Percentiles rank a stretch among this genome's conserved stretches.
Evolutionary conservation across 2,113 vertebrate genomes (phyloP).

Genomic region (Chlorocebus sabaeus): DNA sequence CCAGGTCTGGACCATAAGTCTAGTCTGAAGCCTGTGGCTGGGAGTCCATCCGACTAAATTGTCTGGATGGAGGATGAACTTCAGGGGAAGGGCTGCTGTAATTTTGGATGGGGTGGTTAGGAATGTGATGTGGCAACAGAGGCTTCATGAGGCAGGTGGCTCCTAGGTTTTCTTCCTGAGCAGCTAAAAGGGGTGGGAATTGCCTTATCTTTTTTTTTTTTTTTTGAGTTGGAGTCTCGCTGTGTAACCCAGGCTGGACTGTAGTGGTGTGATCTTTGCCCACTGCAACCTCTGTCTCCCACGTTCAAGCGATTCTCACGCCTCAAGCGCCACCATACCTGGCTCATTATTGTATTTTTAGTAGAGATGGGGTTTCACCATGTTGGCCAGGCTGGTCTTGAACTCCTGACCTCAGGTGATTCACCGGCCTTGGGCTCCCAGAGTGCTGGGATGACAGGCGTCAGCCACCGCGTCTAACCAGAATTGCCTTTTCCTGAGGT

Average conservation of each 20-base stretch:
- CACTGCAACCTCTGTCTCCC: no score
- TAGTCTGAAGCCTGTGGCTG: not conserved
- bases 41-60: not conserved
- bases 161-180: not conserved
- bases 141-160: not conserved
- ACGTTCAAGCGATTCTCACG: no score
- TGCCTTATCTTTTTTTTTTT: not conserved
- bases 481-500: not conserved
- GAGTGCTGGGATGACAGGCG: no score
- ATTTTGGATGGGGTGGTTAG: not conserved
- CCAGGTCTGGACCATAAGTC: not conserved
- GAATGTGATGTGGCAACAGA: not conserved
- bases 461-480: rapidly evolving
- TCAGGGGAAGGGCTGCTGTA: not conserved
- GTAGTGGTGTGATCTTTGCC: no score
- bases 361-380: no score
- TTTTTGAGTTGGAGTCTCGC: no score
- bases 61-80: not conserved
- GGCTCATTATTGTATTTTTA: no score
- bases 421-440: no score
- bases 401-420: no score
- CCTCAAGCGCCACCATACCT: no score
- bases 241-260: no score
- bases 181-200: not conserved
- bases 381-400: no score